A percentile compares a stretch with the other conserved stretches of the same genome.
These are phyloP conservation scores for Melanerpes aurifrons DNA, from an alignment of 2,113 vertebrate genomes.

Conservation along the genomic window DNA sequence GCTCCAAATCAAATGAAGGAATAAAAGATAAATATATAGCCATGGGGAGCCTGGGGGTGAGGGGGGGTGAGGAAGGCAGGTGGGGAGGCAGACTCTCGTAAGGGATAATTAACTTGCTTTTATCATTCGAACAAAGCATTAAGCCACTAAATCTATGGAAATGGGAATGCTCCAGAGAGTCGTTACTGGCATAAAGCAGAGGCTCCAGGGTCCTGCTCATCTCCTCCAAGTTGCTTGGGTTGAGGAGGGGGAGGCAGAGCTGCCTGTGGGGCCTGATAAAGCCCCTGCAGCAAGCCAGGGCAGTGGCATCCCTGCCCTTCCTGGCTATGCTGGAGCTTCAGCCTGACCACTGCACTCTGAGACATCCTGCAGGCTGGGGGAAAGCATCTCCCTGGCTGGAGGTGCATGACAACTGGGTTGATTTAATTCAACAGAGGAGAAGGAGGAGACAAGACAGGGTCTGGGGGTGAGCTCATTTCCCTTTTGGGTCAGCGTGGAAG, in stretches of 20 bases:
- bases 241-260: background rate
- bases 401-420: rapidly evolving
- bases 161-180: constrained; percentile 35
- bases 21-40: constrained; percentile 65
- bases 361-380: background rate
- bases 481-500: background rate
- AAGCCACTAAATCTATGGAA: constrained; percentile 40
- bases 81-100: constrained; percentile 29
- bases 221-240: background rate
- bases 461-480: background rate
- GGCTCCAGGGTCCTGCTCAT: background rate
- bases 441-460: background rate
- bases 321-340: rapidly evolving
- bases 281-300: background rate
- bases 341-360: background rate
- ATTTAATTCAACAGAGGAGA: background rate
- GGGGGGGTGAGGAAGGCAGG: background rate
- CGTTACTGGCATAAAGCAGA: background rate
- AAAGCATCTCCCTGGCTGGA: background rate
- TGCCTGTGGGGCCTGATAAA: background rate
- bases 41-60: background rate
- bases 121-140: constrained; percentile 59
- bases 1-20: constrained; percentile 57
- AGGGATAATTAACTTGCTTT: constrained; percentile 63
- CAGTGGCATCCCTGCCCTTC: background rate